These are phyloP conservation scores for Machimus rusticus DNA, from an alignment of 2,888 invertebrate species.

Conservation along the genomic window DNA sequence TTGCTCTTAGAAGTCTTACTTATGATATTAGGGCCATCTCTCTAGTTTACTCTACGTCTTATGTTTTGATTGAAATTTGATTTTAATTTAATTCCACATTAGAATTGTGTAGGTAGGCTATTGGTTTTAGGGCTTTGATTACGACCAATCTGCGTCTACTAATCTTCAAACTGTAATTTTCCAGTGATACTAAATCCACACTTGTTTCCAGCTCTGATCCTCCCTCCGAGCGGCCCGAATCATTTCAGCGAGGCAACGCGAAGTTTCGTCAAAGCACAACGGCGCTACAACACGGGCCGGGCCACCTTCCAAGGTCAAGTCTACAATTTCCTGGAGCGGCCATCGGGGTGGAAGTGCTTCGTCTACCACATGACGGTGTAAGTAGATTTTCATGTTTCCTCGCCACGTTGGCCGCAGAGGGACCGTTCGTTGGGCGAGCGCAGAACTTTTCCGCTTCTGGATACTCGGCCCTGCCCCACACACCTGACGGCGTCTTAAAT, in stretches of 20 bases:
- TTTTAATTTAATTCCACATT: too few relatives aligned
- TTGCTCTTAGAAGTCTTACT: too few relatives aligned
- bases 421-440: not conserved
- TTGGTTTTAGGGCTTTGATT: not conserved
- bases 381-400: conserved; percentile 62
- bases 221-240: conserved; percentile 56
- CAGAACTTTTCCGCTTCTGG: not conserved
- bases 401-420: not conserved
- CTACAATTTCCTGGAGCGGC: conserved; percentile 84
- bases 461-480: not conserved
- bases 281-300: conserved; percentile 67
- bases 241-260: conserved; percentile 68
- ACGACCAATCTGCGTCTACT: not conserved
- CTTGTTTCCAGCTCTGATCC: conserved; percentile 21
- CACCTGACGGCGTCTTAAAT: not conserved
- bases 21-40: too few relatives aligned
- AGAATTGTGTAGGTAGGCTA: too few relatives aligned
- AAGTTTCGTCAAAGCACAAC: conserved; percentile 70
- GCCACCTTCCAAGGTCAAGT: conserved; percentile 79
- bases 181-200: not conserved
- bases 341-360: conserved; percentile 85
- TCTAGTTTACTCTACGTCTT: too few relatives aligned
- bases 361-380: conserved; percentile 82
- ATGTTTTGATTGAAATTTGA: too few relatives aligned
- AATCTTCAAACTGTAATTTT: not conserved